Conservation (phyloP, 2,888 invertebrate species). For the Imbricaverruca yamaguchii region DNA sequence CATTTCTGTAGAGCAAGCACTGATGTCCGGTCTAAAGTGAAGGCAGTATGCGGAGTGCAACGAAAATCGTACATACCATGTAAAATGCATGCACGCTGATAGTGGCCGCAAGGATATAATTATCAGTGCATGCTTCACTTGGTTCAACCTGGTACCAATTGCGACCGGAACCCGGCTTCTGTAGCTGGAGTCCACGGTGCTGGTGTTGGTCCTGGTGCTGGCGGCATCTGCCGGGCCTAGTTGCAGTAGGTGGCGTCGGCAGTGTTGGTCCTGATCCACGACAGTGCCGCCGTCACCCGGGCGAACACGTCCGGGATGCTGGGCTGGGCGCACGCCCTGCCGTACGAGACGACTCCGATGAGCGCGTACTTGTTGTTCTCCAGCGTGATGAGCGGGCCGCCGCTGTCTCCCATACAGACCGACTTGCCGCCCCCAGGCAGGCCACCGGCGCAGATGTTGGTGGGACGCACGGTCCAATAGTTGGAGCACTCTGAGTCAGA, state of each 20-base stretch:
- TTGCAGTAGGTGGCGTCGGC: background rate
- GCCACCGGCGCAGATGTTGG: background rate
- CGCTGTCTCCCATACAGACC: slow-evolving; percentile 10
- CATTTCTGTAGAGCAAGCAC: too few relatives aligned
- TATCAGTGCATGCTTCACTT: too few relatives aligned
- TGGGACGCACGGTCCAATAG: background rate
- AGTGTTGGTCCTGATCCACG: background rate
- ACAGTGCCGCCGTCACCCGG: background rate
- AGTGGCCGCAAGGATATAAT: too few relatives aligned
- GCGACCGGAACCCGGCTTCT: too few relatives aligned
- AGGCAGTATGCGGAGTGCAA: too few relatives aligned
- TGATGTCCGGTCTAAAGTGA: too few relatives aligned
- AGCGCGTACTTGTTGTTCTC: slow-evolving; percentile 14
- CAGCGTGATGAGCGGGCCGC: slow-evolving; percentile 21
- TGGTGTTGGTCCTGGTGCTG: too few relatives aligned
- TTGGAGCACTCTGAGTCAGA: background rate
- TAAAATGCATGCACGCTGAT: too few relatives aligned
- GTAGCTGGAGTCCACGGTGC: too few relatives aligned
- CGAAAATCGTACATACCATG: too few relatives aligned
- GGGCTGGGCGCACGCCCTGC: background rate
- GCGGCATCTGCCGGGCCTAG: too few relatives aligned
- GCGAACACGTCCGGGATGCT: slow-evolving; percentile 12
- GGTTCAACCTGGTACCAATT: too few relatives aligned
- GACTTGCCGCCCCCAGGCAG: background rate
- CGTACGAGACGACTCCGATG: slow-evolving; percentile 17